Evolutionary conservation across 2,888 invertebrate genomes (phyloP), one percentile per base, ranked within the genome.

Genomic region (Allolobophora icterica): DNA sequence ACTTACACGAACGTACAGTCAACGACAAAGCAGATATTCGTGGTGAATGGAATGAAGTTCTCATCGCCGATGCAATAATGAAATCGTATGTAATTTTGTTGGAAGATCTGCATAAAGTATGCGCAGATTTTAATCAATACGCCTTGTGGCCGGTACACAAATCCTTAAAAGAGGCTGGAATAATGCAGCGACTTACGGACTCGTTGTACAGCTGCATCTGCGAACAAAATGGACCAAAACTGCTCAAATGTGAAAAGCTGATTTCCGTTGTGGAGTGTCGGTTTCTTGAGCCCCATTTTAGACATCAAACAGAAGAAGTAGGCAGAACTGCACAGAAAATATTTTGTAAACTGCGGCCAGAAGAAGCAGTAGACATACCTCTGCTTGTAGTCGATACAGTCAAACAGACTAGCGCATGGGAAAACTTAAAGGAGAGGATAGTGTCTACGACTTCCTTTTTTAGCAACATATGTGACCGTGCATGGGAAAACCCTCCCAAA

Each of bases 21-120:
- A 94, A 94, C 91, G 94, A 95, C 92, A 94, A 93, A 89, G 90
- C 89, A 58, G 93, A 93, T 84, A 38, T 91, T 13, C 91, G 93
- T 83, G 93, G 93, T 15, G 91, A 93, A 19, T 94, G 94, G 94
- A 94, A 94, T 89, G 91, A 93, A 40, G 92, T 92, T n/a, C 91
- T 94, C 40, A 40, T 93, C 91, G 84, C 92, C 33, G 94, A 94
- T 90, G 93, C 93, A 6, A 91, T 94, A 0, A 89, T 91, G 71
- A 38, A 91, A 42, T 92, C 94, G 0, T 93, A 93, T 89, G 13
- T 94, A 15, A 84, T 89, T 3, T 83, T 93, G 84, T 92, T 94
- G 42, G 90, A 93, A 42, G 92, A 93, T 45, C 90, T 94, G 30
- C 91, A 87, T 11, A 45, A 21, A 4, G 45, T 92, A 34, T 87